Conservation (phyloP, 2,113 vertebrate genomes). For the Puffinus mauretanicus region DNA sequence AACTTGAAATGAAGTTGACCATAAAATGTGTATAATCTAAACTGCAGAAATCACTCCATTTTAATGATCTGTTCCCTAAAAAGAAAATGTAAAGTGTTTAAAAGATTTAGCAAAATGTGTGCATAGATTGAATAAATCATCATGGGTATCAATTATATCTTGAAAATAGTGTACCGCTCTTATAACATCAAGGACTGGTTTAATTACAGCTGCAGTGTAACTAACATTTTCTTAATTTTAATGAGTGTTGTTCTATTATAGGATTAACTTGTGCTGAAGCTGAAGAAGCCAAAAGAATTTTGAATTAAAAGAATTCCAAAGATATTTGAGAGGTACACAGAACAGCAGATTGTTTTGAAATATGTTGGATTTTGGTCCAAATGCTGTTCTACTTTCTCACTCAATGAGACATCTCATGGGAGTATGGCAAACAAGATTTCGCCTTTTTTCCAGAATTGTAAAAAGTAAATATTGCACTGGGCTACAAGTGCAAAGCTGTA, state of each 20-base stretch:
- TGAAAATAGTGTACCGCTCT: not conserved
- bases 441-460: not conserved
- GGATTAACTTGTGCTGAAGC: not conserved
- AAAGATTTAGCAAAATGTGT: slow-evolving; percentile 14
- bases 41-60: not conserved
- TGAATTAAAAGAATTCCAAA: not conserved
- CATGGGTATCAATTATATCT: not conserved
- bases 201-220: not conserved
- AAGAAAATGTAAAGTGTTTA: slow-evolving; percentile 15
- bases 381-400: not conserved
- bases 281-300: not conserved
- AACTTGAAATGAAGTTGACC: not conserved
- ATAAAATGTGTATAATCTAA: slow-evolving; percentile 2
- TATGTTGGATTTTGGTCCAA: not conserved
- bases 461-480: not conserved
- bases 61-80: not conserved
- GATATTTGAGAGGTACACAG: not conserved
- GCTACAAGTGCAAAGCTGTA: not conserved
- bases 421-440: not conserved
- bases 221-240: slow-evolving; percentile 33
- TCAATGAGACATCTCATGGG: not conserved
- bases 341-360: not conserved
- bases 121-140: not conserved
- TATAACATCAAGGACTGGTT: not conserved
- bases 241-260: not conserved